Percentiles rank a stretch among this genome's conserved stretches.
Conservation (phyloP, 2,113 vertebrate genomes). For the Elephantulus edwardii region DNA sequence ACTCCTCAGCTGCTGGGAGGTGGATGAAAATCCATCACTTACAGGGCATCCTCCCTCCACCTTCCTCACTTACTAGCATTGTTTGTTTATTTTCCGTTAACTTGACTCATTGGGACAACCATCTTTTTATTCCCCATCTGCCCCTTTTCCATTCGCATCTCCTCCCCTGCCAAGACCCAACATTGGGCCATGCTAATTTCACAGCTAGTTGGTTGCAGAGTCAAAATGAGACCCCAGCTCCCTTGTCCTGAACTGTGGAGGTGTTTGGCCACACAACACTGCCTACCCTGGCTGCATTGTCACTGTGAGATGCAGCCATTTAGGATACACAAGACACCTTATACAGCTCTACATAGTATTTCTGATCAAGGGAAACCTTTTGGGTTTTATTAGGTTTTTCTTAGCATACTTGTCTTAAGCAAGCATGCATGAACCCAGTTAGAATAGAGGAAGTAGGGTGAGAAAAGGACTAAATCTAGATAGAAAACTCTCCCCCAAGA, state of each 20-base stretch:
- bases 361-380: conserved; percentile 2
- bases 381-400: not conserved
- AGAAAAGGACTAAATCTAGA: not conserved
- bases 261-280: conserved; percentile 5
- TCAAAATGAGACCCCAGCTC: too few species aligned
- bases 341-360: not conserved
- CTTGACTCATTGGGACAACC: not conserved
- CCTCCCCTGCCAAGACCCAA: too few species aligned
- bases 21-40: not conserved
- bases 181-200: too few species aligned
- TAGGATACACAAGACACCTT: not conserved
- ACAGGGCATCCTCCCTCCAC: not conserved
- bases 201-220: too few species aligned
- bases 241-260: not conserved
- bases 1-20: not conserved
- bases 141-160: not conserved
- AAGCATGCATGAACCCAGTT: conserved; percentile 11
- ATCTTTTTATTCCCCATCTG: conserved; percentile 3
- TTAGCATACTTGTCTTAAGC: conserved; percentile 25
- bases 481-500: not conserved
- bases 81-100: not conserved
- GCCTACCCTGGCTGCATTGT: conserved; percentile 38
- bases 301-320: not conserved
- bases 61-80: not conserved
- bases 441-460: not conserved